Percentiles rank a stretch among this genome's conserved stretches.
Conservation (phyloP, 1,140 invertebrate species). For the Rhynchophorus ferrugineus region DNA sequence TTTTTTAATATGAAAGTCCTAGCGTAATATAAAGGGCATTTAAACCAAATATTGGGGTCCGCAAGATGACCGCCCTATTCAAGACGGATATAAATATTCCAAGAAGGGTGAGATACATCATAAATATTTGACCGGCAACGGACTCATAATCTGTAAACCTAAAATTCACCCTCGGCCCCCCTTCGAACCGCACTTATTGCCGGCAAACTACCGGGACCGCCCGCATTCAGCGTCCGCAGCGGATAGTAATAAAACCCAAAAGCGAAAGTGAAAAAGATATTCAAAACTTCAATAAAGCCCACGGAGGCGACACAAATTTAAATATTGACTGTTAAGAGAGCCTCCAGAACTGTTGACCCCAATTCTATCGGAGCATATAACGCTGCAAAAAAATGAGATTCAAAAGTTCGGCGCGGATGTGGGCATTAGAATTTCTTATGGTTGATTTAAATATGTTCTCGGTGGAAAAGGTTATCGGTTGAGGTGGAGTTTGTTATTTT, state of each 20-base stretch:
- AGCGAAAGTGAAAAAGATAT: background rate
- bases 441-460: background rate
- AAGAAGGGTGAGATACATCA: too few species aligned
- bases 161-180: too few species aligned
- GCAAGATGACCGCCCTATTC: too few species aligned
- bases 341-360: background rate
- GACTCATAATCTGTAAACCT: background rate
- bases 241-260: background rate
- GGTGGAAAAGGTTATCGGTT: background rate
- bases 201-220: background rate
- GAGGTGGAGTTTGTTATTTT: background rate
- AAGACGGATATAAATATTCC: background rate
- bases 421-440: background rate
- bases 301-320: background rate
- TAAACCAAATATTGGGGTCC: too few species aligned
- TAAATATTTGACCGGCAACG: background rate
- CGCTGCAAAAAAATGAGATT: background rate
- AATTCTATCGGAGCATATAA: background rate
- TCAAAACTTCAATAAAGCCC: constrained; percentile 3
- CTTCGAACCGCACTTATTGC: background rate
- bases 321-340: constrained; percentile 4
- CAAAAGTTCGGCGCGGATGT: too few species aligned
- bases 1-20: too few species aligned
- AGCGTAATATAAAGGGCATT: too few species aligned
- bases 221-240: background rate